phyloP scores from a whole-genome alignment of 2,797 vertebrate genomes.

The Esox lucius region DNA sequence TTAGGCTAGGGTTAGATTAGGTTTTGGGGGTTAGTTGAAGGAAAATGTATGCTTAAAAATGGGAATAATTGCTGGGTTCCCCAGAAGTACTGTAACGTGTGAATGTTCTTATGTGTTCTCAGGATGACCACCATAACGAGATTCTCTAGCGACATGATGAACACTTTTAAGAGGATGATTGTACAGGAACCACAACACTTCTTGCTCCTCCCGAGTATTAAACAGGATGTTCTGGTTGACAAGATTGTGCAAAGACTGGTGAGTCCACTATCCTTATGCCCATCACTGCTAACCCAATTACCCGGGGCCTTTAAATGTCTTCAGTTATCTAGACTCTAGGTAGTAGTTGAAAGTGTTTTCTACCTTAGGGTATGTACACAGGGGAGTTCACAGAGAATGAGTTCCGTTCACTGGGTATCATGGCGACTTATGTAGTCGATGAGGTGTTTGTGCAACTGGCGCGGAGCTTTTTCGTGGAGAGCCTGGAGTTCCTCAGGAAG shows the following conservation, averaged over 20 bases:
- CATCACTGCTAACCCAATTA: background rate
- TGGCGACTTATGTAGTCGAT: constrained; percentile 75
- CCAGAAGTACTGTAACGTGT: background rate
- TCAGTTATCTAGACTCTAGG: background rate
- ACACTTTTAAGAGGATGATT: constrained; percentile 66
- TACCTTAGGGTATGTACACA: constrained; percentile 68
- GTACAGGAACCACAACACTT: constrained; percentile 64
- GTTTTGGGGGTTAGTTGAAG: no score
- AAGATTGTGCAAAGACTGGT: constrained; percentile 77
- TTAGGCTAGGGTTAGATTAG: no score
- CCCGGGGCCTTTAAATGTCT: background rate
- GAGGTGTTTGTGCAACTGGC: constrained; percentile 73
- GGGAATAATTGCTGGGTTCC: no score
- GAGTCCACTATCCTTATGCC: constrained; percentile 29
- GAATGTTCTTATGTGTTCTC: background rate
- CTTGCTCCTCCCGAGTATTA: constrained; percentile 65
- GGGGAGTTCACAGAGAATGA: constrained; percentile 70
- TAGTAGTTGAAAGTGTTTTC: background rate
- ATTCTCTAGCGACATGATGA: constrained; percentile 68
- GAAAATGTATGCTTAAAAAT: no score
- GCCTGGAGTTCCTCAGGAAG: constrained; percentile 59
- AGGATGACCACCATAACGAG: constrained; percentile 76
- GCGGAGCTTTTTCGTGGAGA: constrained; percentile 67
- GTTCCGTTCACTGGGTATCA: constrained; percentile 72
- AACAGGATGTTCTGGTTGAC: constrained; percentile 76